Percentiles rank a stretch among this genome's conserved stretches.
Conservation (phyloP, 53 echinoderm and acorn worm species). For the Paracentrotus lividus region DNA sequence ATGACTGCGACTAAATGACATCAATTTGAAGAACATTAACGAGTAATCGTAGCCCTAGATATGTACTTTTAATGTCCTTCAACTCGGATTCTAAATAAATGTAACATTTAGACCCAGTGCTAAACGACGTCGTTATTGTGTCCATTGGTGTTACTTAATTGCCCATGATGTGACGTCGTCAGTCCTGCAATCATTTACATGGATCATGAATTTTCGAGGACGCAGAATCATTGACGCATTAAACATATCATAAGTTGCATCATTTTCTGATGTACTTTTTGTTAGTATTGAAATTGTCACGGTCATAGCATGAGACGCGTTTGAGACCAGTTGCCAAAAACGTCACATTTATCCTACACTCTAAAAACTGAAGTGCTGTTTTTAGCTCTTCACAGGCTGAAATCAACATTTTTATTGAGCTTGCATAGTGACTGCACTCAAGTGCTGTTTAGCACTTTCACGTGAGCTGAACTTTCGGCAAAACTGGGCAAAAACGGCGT, state of each 20-base stretch:
- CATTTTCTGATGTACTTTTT: neutral
- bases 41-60: neutral
- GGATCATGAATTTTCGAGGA: neutral
- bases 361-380: no score
- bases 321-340: no score
- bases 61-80: conserved; percentile 4
- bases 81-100: neutral
- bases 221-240: conserved; percentile 3
- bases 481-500: no score
- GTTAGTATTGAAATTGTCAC: no score
- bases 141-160: neutral
- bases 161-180: neutral
- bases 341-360: no score
- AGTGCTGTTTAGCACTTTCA: no score
- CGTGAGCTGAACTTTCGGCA: no score
- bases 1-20: conserved; percentile 15
- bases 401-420: no score
- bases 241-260: neutral
- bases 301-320: no score
- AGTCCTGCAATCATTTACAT: neutral
- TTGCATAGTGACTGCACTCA: no score
- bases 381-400: no score
- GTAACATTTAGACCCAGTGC: neutral
- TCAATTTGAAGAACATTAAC: neutral
- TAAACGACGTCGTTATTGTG: conserved; percentile 3